Evolutionary conservation across 2,113 vertebrate species (phyloP).

Genomic region (Elephantulus edwardii): DNA sequence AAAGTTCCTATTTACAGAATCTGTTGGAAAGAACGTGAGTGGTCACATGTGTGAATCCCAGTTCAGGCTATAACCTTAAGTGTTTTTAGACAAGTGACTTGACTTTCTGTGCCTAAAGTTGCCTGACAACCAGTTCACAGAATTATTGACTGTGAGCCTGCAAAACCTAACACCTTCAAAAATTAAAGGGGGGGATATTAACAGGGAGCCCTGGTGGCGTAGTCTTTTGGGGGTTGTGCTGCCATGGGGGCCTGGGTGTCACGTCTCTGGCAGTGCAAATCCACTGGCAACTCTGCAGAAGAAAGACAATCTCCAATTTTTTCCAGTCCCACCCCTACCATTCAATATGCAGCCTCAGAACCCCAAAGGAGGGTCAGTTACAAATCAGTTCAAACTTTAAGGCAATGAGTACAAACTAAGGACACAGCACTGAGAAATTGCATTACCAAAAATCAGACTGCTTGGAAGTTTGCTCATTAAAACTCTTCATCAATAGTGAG

Average conservation of each 20-base stretch:
- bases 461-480: not conserved
- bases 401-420: too few species aligned
- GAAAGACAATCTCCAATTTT: too few species aligned
- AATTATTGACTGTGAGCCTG: not conserved
- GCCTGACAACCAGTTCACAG: not conserved
- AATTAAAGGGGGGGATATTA: too few species aligned
- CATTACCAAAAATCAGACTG: conserved; percentile 9
- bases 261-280: too few species aligned
- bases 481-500: not conserved
- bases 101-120: not conserved
- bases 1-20: not conserved
- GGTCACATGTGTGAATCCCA: not conserved
- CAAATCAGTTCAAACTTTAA: too few species aligned
- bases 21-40: not conserved
- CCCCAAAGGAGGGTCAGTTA: too few species aligned
- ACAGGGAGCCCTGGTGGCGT: too few species aligned
- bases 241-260: too few species aligned
- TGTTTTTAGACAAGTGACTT: not conserved
- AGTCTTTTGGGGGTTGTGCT: too few species aligned
- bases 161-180: conserved; percentile 10
- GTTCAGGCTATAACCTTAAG: not conserved
- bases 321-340: too few species aligned
- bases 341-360: too few species aligned
- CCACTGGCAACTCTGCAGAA: too few species aligned
- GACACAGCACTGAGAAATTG: not conserved